phyloP scores from a whole-genome alignment of 1,140 invertebrate genomes.

The Drosophila nigrodunni region DNA sequence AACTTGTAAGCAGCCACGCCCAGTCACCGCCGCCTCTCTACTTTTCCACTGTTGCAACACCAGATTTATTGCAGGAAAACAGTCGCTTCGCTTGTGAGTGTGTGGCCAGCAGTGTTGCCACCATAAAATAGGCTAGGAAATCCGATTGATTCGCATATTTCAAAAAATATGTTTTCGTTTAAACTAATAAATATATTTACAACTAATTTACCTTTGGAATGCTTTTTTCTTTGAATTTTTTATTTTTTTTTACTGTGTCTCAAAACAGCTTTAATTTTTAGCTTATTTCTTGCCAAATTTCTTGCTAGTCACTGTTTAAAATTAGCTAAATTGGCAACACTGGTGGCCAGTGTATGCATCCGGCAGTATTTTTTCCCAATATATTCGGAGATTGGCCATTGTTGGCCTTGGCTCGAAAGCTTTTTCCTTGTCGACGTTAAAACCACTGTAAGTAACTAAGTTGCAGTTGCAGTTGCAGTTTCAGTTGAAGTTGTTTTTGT shows the following conservation, averaged over 20 bases:
- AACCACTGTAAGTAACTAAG: conserved; percentile 72
- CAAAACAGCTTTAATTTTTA: too few relatives aligned
- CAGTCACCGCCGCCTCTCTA: conserved; percentile 1
- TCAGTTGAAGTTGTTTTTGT: neutral
- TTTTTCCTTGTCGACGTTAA: conserved; percentile 52
- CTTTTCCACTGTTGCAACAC: conserved; percentile 6
- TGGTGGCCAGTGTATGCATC: conserved; percentile 28
- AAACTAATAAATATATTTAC: too few relatives aligned
- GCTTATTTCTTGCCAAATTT: too few relatives aligned
- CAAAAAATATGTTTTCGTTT: too few relatives aligned
- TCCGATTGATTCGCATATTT: too few relatives aligned
- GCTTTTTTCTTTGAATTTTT: too few relatives aligned
- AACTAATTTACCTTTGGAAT: too few relatives aligned
- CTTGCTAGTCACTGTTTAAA: too few relatives aligned
- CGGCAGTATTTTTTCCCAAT: conserved; percentile 36
- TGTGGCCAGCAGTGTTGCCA: neutral
- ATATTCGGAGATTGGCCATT: conserved; percentile 69
- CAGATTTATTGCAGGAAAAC: conserved; percentile 76
- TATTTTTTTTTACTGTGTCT: too few relatives aligned
- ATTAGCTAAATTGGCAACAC: too few relatives aligned
- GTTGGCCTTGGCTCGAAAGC: conserved; percentile 53
- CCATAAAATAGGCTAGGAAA: too few relatives aligned
- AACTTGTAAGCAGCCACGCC: conserved; percentile 68
- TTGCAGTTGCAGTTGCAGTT: conserved; percentile 49
- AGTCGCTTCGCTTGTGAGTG: conserved; percentile 18